These are phyloP conservation scores for Ptiloglossa arizonensis DNA, from an alignment of 1,140 invertebrate species.

Conservation along the genomic window DNA sequence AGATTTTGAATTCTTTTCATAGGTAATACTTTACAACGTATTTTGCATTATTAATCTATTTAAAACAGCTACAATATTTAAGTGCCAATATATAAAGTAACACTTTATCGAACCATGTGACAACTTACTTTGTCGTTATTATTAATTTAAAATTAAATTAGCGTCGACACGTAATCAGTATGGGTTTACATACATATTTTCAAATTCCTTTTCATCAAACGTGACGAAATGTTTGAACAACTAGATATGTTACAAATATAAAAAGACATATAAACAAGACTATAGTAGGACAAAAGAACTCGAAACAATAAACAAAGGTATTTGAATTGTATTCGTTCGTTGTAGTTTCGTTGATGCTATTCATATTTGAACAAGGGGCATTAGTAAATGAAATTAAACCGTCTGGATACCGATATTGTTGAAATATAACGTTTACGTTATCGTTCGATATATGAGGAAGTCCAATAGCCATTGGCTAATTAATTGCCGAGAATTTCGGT, in stretches of 20 bases:
- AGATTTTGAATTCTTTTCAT: no score
- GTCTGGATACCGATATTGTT: constrained; percentile 16
- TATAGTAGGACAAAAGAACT: background rate
- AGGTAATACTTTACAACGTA: no score
- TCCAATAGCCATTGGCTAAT: constrained; percentile 15
- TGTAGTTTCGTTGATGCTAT: background rate
- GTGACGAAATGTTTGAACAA: background rate
- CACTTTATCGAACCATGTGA: no score
- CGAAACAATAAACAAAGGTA: background rate
- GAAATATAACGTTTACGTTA: constrained; percentile 22
- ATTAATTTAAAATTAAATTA: no score
- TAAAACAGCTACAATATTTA: no score
- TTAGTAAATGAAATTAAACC: constrained; percentile 25
- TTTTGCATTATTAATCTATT: no score
- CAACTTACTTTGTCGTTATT: no score
- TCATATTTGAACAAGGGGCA: background rate
- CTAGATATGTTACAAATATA: background rate
- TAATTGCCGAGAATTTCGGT: constrained; percentile 24
- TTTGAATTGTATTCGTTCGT: background rate
- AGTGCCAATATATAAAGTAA: no score
- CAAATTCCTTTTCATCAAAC: no score
- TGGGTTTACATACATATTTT: no score
- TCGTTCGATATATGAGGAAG: constrained; percentile 12
- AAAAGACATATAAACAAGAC: background rate
- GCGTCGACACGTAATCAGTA: no score